phyloP scores from a whole-genome alignment of 1,140 invertebrate species.

The Arctopsyche grandis region DNA sequence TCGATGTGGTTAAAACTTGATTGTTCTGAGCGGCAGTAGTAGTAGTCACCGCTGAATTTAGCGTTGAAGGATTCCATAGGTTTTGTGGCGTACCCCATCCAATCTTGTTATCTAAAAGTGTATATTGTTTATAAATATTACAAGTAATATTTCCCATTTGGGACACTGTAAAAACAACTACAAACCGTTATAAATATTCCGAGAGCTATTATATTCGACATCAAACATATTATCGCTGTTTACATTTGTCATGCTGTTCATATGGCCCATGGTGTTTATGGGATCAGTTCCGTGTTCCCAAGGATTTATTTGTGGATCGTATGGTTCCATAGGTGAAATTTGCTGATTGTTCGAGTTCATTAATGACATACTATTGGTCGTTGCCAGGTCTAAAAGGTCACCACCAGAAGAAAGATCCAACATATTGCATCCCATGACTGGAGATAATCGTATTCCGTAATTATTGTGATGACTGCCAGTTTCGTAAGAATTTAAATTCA shows the following conservation, averaged over 20 bases:
- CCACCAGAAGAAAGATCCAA: conserved; percentile 34
- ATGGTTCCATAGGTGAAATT: conserved; percentile 45
- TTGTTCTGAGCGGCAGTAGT: background rate
- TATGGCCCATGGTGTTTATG: conserved; percentile 13
- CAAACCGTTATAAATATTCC: conserved; percentile 46
- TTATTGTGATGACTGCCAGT: conserved; percentile 29
- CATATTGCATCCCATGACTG: conserved; percentile 29
- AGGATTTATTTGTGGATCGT: conserved; percentile 40
- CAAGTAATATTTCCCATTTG: too few species aligned
- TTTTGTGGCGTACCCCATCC: background rate
- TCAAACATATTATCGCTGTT: conserved; percentile 45
- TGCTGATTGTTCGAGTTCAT: conserved; percentile 1
- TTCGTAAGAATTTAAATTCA: conserved; percentile 30
- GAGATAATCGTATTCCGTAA: conserved; percentile 36
- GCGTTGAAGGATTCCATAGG: conserved; percentile 1
- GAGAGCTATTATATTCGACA: conserved; percentile 39
- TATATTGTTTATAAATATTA: too few species aligned
- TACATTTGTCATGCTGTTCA: conserved; percentile 24
- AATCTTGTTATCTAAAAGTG: conserved; percentile 19
- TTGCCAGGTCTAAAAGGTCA: conserved; percentile 36
- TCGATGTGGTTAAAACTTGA: background rate
- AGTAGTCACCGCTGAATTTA: background rate
- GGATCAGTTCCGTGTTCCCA: conserved; percentile 42
- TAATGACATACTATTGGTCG: background rate
- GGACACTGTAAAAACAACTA: background rate